Conservation (phyloP, 2,888 invertebrate species). For the Unio delphinus region DNA sequence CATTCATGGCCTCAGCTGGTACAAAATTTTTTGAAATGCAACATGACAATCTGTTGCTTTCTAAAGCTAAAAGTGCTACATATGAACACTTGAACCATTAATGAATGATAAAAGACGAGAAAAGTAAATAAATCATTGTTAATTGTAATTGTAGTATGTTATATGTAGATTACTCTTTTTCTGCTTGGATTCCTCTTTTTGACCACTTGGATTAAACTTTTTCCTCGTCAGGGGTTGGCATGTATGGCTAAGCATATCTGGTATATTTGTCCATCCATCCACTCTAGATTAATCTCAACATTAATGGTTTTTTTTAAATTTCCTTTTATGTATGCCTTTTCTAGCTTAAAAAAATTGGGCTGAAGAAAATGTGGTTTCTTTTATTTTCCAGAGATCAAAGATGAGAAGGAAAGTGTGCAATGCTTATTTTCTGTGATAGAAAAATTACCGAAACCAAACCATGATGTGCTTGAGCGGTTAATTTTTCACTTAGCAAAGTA, state of each 20-base stretch:
- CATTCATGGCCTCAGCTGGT: too few species aligned
- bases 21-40: too few species aligned
- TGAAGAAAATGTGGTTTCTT: background rate
- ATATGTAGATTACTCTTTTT: too few species aligned
- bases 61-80: too few species aligned
- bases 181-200: too few species aligned
- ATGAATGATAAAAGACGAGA: too few species aligned
- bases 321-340: background rate
- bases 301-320: background rate
- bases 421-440: conserved; percentile 89
- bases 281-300: background rate
- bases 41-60: too few species aligned
- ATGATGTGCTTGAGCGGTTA: conserved; percentile 90
- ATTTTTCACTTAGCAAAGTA: conserved; percentile 90
- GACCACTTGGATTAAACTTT: too few species aligned
- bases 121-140: too few species aligned
- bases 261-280: background rate
- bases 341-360: background rate
- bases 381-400: conserved; percentile 78
- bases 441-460: conserved; percentile 90
- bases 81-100: too few species aligned
- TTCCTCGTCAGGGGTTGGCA: too few species aligned
- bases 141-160: too few species aligned
- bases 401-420: conserved; percentile 85
- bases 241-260: background rate